Conservation (phyloP, 2,113 vertebrate genomes). For the Equus quagga region DNA sequence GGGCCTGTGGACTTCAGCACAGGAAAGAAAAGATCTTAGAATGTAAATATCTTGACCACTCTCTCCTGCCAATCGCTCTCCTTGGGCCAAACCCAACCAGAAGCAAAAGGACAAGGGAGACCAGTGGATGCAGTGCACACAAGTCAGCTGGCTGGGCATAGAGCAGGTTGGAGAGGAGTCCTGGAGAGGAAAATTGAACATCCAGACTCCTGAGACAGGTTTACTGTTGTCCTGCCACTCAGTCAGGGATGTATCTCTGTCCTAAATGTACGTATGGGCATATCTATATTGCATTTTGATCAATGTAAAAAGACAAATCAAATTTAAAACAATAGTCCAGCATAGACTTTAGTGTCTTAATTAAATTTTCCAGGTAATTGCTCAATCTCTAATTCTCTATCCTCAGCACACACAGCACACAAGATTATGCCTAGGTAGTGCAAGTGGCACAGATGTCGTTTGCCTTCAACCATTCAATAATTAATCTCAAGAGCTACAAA, state of each 20-base stretch:
- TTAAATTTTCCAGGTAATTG: not conserved
- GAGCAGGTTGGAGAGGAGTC: not conserved
- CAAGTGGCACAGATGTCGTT: not conserved
- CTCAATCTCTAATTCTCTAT: not conserved
- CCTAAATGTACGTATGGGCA: not conserved
- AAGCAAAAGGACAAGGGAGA: not conserved
- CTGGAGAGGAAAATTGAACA: not conserved
- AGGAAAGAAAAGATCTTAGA: not conserved
- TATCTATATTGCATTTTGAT: not conserved
- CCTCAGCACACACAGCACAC: not conserved
- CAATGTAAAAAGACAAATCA: not conserved
- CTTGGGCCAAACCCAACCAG: not conserved
- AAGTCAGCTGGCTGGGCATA: not conserved
- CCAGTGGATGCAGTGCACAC: too few species aligned
- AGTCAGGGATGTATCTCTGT: not conserved
- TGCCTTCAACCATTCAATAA: not conserved
- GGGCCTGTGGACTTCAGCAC: not conserved
- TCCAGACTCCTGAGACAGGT: not conserved
- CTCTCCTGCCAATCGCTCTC: not conserved
- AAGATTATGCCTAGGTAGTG: not conserved
- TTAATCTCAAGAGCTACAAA: not conserved
- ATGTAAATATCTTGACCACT: not conserved
- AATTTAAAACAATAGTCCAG: not conserved
- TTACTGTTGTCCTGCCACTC: not conserved
- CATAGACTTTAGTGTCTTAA: not conserved